phyloP scores from a whole-genome alignment of 2,113 vertebrate species.

The Nematolebias whitei region DNA sequence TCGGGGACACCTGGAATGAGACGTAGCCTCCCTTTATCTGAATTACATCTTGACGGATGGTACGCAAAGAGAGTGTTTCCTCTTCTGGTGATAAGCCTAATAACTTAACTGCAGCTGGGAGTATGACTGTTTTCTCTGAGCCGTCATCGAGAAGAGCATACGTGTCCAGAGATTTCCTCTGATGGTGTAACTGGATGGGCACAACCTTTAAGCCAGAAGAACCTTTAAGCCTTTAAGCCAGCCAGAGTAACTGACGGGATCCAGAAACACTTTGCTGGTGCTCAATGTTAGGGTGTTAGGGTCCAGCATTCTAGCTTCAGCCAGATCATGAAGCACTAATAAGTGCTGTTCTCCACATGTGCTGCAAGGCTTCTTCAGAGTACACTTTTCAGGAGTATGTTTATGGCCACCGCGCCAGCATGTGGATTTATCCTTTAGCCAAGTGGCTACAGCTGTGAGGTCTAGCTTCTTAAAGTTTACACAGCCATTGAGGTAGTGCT shows the following conservation, averaged over 20 bases:
- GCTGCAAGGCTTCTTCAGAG: neutral
- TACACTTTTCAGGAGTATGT: neutral
- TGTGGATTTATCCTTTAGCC: neutral
- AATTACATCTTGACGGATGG: neutral
- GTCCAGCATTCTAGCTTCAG: neutral
- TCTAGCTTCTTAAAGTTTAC: neutral
- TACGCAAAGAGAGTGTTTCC: neutral
- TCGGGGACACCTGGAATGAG: neutral
- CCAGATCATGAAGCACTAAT: neutral
- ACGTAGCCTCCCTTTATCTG: conserved; percentile 1
- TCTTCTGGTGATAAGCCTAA: neutral
- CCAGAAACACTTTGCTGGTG: neutral
- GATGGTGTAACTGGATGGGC: neutral
- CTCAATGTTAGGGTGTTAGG: neutral
- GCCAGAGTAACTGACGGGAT: neutral
- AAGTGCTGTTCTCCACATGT: too few relatives aligned
- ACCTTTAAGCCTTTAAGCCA: too few relatives aligned
- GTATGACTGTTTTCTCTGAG: conserved; percentile 3
- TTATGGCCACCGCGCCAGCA: neutral
- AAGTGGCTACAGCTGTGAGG: neutral
- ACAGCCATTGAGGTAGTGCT: neutral
- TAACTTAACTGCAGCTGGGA: neutral
- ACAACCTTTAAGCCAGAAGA: neutral
- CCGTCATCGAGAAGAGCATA: neutral
- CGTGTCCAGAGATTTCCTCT: neutral